Conservation (phyloP, 2,113 vertebrate genomes). For the Gymnarchus niloticus region DNA sequence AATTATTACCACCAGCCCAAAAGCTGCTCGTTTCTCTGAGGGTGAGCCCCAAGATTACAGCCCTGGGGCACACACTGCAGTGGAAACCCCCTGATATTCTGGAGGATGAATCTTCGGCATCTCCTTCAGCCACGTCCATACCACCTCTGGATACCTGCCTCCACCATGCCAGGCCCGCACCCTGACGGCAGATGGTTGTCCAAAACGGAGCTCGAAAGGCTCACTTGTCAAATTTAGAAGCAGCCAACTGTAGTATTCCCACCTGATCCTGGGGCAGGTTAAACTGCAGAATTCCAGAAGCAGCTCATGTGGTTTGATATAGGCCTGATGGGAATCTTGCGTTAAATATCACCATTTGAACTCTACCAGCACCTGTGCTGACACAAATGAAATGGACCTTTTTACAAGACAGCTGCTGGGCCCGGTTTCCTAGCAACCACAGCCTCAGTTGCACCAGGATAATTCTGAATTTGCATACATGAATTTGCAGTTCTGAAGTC, state of each 20-base stretch:
- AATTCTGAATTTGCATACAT: constrained; percentile 30
- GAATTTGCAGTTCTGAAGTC: constrained; percentile 21
- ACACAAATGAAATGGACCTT: constrained; percentile 13
- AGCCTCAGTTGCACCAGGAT: constrained; percentile 27
- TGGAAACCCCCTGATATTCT: constrained; percentile 29
- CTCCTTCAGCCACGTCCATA: constrained; percentile 5
- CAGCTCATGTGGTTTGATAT: neutral
- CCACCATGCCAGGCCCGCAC: neutral
- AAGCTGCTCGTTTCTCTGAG: constrained; percentile 24
- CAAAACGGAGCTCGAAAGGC: constrained; percentile 14
- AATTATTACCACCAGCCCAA: constrained; percentile 15
- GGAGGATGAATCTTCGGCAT: constrained; percentile 11
- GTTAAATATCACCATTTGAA: neutral
- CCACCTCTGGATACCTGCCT: constrained; percentile 19
- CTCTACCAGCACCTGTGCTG: neutral
- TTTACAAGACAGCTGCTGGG: neutral
- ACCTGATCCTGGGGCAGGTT: neutral
- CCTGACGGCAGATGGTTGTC: constrained; percentile 11
- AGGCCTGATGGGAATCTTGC: neutral
- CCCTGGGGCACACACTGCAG: constrained; percentile 17
- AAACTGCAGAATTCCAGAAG: neutral
- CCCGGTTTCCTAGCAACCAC: constrained; percentile 17
- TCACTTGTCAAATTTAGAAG: constrained; percentile 22
- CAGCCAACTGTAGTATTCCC: constrained; percentile 1
- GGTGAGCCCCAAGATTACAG: constrained; percentile 15